Percentiles rank a stretch among this genome's conserved stretches.
Evolutionary conservation across 2,888 invertebrate genomes (phyloP).

Genomic region (Drosophila kambysellisi): DNA sequence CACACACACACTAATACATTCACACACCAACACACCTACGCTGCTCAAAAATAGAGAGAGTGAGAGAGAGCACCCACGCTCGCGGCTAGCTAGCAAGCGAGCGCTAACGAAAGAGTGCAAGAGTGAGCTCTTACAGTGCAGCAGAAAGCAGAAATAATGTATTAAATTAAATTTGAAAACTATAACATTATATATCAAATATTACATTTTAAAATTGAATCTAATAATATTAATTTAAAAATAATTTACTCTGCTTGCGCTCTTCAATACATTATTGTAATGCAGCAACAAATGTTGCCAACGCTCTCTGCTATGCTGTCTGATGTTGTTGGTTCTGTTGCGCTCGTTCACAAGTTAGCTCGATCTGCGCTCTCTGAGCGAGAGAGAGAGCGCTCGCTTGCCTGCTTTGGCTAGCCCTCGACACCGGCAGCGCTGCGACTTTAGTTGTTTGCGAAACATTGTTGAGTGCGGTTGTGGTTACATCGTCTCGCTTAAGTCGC

Average conservation of each 20-base stretch:
- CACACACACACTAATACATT: constrained; percentile 30
- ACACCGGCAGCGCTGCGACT: constrained; percentile 32
- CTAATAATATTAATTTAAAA: not conserved
- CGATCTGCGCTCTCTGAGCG: constrained; percentile 48
- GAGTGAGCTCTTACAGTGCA: not conserved
- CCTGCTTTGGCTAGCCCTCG: constrained; percentile 63
- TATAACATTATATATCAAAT: not conserved
- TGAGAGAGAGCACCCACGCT: constrained; percentile 49
- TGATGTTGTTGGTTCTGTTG: constrained; percentile 43
- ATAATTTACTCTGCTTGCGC: not conserved
- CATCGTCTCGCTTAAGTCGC: constrained; percentile 9
- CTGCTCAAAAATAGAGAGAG: constrained; percentile 22
- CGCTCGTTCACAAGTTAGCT: constrained; percentile 32
- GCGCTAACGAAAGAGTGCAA: constrained; percentile 3
- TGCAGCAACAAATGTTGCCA: constrained; percentile 51
- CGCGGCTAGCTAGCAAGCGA: constrained; percentile 9
- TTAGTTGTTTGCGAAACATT: constrained; percentile 48
- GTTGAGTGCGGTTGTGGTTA: constrained; percentile 55
- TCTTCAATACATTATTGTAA: not conserved
- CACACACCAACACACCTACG: constrained; percentile 36
- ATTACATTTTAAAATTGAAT: not conserved
- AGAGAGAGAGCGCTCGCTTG: constrained; percentile 8
- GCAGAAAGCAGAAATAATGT: not conserved
- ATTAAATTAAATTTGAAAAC: not conserved
- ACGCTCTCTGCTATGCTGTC: constrained; percentile 20